phyloP scores from a whole-genome alignment of 1,140 invertebrate genomes.

The Ectropis grisescens region DNA sequence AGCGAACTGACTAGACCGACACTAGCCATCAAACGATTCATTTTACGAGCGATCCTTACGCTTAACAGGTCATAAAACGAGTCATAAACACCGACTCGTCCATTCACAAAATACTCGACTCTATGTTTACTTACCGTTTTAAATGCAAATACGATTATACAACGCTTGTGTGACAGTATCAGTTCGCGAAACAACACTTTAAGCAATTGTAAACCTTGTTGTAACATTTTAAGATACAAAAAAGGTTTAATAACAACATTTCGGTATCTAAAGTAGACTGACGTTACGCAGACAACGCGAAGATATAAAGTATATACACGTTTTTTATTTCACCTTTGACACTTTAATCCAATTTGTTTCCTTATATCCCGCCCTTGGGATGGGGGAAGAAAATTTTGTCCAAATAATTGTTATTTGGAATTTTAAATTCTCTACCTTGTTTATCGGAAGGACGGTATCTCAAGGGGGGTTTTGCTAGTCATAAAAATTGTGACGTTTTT shows the following conservation, averaged over 20 bases:
- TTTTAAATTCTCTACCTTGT: slow-evolving; percentile 35
- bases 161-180: slow-evolving; percentile 13
- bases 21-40: slow-evolving; percentile 32
- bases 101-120: slow-evolving; percentile 50
- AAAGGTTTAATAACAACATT: too few species aligned
- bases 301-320: slow-evolving; percentile 44
- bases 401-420: slow-evolving; percentile 63
- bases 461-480: slow-evolving; percentile 7
- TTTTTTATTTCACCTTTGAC: slow-evolving; percentile 69
- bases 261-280: slow-evolving; percentile 8
- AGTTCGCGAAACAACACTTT: slow-evolving; percentile 3
- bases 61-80: slow-evolving; percentile 64
- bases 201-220: slow-evolving; percentile 9
- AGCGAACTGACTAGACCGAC: too few species aligned
- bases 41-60: slow-evolving; percentile 59
- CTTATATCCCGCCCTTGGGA: slow-evolving; percentile 51
- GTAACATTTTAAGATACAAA: too few species aligned
- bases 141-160: slow-evolving; percentile 54
- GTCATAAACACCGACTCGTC: slow-evolving; percentile 52
- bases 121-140: slow-evolving; percentile 58
- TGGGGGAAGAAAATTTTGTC: slow-evolving; percentile 45
- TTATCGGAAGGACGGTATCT: slow-evolving; percentile 13
- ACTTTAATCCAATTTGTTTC: slow-evolving; percentile 68
- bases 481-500: too few species aligned
- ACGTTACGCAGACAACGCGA: slow-evolving; percentile 40